Conservation (phyloP, 2,797 vertebrate species). For the Peromyscus melanophrys region DNA sequence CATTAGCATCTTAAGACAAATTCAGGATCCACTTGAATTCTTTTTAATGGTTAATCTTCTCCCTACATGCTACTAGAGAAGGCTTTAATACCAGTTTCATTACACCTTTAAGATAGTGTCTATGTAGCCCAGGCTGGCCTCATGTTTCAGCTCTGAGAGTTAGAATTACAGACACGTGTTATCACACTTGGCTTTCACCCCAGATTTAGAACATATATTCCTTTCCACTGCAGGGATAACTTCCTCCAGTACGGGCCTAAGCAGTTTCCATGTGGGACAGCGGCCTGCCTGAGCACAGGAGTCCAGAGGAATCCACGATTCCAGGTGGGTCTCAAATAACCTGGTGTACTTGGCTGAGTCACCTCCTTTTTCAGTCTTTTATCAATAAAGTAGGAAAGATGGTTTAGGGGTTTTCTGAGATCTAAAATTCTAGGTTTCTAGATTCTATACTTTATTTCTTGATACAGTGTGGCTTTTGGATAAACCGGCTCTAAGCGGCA, state of each 20-base stretch:
- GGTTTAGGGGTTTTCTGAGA: background rate
- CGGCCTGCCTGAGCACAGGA: background rate
- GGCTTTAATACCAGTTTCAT: background rate
- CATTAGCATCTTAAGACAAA: slow-evolving; percentile 60
- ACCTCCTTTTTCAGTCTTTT: background rate
- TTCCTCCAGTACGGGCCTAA: background rate
- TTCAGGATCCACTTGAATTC: slow-evolving; percentile 42
- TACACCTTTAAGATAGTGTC: background rate
- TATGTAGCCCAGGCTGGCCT: background rate
- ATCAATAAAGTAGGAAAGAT: background rate
- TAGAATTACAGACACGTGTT: background rate
- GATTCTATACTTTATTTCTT: slow-evolving; percentile 12
- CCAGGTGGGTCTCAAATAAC: background rate
- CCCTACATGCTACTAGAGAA: background rate
- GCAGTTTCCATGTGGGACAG: background rate
- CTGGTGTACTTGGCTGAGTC: slow-evolving; percentile 10
- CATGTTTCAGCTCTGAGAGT: background rate
- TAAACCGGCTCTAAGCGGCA: slow-evolving; percentile 7
- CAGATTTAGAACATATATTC: slow-evolving; percentile 35
- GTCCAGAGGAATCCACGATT: background rate
- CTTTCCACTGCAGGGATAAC: background rate
- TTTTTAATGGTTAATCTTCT: slow-evolving; percentile 64
- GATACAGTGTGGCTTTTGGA: background rate
- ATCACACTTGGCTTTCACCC: background rate
- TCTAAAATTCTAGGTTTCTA: slow-evolving; percentile 43